Base-by-base conservation (phyloP, 1,140 invertebrate genomes). In the Penaeus vannamei region DNA sequence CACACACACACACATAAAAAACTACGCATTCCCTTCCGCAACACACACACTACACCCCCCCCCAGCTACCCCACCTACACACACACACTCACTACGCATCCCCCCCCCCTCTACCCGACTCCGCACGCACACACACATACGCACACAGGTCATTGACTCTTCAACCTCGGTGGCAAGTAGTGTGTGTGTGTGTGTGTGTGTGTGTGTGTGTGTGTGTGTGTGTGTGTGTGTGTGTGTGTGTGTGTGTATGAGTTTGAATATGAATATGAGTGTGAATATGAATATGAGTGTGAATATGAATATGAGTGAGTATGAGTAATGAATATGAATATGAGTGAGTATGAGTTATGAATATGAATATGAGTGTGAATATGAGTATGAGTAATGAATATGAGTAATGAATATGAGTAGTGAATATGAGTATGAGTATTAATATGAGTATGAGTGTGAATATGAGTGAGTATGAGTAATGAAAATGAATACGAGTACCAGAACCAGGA, bases 231-330 rank as follows among this genome's bases (percentile, higher is more conserved):
- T 62, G 17, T 84, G 17, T 62, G 32, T 62, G 17, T 62, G 17
- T 29, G 17, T 29, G 32, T 84, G 26, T 84, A 26, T 84, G 26
- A 66, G 61, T 84, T 8, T 84, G 61, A 66, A 29, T 83, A 29
- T 83, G 59, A 61, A n/a, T 83, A n/a, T 83, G 59, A 61, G n/a
- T 83, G n/a, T 83, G 19, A 61, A 1, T 84, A 1, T 84, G n/a
- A 8, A 2, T 53, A n/a, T 60, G 46, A 60, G 8, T 81, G 20
- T 81, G 20, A n/a, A 1, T 81, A n/a, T 81, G 8, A 19, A 23
- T 53, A 23, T 81, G n/a, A 59, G n/a, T 53, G 36, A 17, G 36
- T 46, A 81, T 46, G 20, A 60, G n/a, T 46, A 23, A 59, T 46
- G n/a, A 60, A 4, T 46, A 60, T 81, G 60, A 20, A 60, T 81